A percentile compares a stretch with the other conserved stretches of the same genome.
These are phyloP conservation scores for Harpagoxenus sublaevis DNA, from an alignment of 2,888 invertebrate species.

Conservation along the genomic window DNA sequence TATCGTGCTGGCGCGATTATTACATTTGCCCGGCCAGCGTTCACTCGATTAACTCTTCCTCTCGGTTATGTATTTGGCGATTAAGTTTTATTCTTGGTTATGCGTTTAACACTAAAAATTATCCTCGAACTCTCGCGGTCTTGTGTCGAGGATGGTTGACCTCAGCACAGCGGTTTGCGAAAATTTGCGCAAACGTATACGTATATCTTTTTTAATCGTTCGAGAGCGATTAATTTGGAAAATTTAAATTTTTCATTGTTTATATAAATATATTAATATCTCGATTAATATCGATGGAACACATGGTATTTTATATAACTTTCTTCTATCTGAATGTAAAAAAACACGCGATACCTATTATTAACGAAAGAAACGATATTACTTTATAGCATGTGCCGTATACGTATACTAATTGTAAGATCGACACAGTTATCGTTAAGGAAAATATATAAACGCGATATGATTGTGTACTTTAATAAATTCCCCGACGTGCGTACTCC, in stretches of 20 bases:
- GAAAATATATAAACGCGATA: neutral
- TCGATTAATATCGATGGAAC: neutral
- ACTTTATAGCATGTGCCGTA: neutral
- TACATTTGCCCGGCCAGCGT: constrained; percentile 1
- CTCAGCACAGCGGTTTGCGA: neutral
- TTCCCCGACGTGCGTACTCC: constrained; percentile 2
- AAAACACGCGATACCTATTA: neutral
- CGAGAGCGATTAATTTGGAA: neutral
- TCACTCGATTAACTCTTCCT: constrained; percentile 30
- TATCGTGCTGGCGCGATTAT: constrained; percentile 24
- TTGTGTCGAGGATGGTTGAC: neutral
- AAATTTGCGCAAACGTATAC: neutral
- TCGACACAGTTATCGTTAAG: neutral
- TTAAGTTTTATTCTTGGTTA: constrained; percentile 8
- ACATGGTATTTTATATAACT: neutral
- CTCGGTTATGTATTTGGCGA: neutral
- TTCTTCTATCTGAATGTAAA: neutral
- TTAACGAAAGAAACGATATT: neutral
- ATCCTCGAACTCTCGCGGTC: neutral
- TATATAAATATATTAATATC: neutral
- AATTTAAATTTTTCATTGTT: neutral
- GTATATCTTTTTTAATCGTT: neutral
- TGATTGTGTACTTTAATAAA: constrained; percentile 10
- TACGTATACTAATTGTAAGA: neutral
- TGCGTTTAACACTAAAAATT: neutral